Base-by-base conservation (phyloP, 2,113 vertebrate genomes). In the Mustela lutreola region DNA sequence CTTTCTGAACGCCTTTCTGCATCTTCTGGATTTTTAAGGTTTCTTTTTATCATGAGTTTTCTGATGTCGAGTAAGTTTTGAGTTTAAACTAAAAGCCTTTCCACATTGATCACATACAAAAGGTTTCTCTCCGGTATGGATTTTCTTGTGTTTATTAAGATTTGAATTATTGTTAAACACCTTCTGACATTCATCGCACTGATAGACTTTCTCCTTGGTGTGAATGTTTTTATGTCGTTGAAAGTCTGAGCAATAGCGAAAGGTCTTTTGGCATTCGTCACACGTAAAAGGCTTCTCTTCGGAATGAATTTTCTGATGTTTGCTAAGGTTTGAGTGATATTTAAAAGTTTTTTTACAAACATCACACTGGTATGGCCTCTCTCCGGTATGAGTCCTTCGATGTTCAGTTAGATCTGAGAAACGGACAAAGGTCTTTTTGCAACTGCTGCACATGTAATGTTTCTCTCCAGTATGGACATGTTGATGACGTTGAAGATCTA, bases 61-160 rank as follows among this genome's bases (percentile, higher is more conserved):
- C 67, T 70, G 67, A 76, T 97, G 91, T 63, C 31, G 50, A 83
- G 70, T 31, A 82, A 96, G 67, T 87, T 87, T 94, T 5, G 87
- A 96, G 14, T 94, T 94, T 39, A 96, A 33, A 53, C 67, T 88
- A 16, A 97, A 97, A 36, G 81, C 76, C 95, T 95, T 91, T 63
- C 94, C 88, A 88, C 96, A 88, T 16, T 91, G 91, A 33, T 84
- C 15, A 58, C 88, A 96, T 21, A 78, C 75, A 62, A 67, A 97
- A 10, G 58, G 48, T 87, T 94, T 96, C 83, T 82, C 83, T 60
- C 82, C 67, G 9, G 83, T 84, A 45, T 95, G 84, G 89, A 89
- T 95, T 84, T 89, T 97, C 84, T 62, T 87, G 75, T 96, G 94
- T 91, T 10, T 97, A 39, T 70, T 33, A 70, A 97, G 91, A 87